Evolutionary conservation across 2,797 vertebrate species (phyloP).

Genomic region (Sphaeramia orbicularis): DNA sequence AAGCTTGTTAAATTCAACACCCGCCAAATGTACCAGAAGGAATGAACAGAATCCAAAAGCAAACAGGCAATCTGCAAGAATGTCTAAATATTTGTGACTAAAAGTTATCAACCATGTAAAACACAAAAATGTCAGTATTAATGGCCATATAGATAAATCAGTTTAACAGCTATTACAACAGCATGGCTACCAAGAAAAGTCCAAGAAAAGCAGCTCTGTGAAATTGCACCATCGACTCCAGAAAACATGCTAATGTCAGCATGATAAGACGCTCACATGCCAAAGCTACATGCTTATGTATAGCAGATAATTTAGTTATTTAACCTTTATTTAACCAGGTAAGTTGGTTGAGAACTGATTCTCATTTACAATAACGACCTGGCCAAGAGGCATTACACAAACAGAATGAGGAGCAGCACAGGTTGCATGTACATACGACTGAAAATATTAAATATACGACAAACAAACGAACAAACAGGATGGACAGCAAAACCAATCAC

Average conservation of each 20-base stretch:
- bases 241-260: not conserved
- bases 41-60: slow-evolving; percentile 59
- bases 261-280: not conserved
- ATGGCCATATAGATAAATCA: slow-evolving; percentile 47
- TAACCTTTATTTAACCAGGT: too few species aligned
- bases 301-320: too few species aligned
- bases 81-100: slow-evolving; percentile 40
- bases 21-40: slow-evolving; percentile 30
- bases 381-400: too few species aligned
- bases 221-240: not conserved
- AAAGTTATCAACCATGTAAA: slow-evolving; percentile 42
- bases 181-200: slow-evolving; percentile 3
- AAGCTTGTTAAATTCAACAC: slow-evolving; percentile 74
- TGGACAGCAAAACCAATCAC: too few species aligned
- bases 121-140: slow-evolving; percentile 25
- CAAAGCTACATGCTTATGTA: slow-evolving; percentile 13
- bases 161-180: slow-evolving; percentile 11
- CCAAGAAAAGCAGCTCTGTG: not conserved
- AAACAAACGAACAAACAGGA: too few species aligned
- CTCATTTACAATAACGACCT: too few species aligned
- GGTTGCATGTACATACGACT: too few species aligned
- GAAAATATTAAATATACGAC: too few species aligned
- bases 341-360: too few species aligned
- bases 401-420: too few species aligned
- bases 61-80: slow-evolving; percentile 51